phyloP scores from a whole-genome alignment of 1,140 invertebrate species.

The Ericerus pela region DNA sequence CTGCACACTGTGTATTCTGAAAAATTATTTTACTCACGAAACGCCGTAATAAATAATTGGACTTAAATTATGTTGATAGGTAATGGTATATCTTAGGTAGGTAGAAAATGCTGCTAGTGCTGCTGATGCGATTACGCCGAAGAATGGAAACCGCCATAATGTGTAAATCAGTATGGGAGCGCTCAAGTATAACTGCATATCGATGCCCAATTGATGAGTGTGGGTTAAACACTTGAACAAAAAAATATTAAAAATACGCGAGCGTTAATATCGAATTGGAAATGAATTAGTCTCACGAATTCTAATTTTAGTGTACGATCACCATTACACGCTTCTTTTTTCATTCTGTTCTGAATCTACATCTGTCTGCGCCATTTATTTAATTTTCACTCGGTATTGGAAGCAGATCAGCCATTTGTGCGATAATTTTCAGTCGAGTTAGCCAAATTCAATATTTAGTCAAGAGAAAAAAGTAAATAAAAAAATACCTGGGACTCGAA shows the following conservation, averaged over 20 bases:
- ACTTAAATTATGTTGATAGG: conserved; percentile 43
- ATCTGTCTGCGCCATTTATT: no score
- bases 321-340: no score
- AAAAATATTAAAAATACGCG: neutral
- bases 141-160: conserved; percentile 45
- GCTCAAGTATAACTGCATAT: conserved; percentile 59
- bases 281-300: neutral
- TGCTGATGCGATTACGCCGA: conserved; percentile 37
- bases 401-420: no score
- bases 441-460: no score
- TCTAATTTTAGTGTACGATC: no score
- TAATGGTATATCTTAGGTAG: conserved; percentile 44
- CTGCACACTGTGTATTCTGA: neutral
- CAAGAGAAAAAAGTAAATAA: no score
- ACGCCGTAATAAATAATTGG: conserved; percentile 57
- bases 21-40: conserved; percentile 41
- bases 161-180: conserved; percentile 49
- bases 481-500: no score
- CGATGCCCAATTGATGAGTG: conserved; percentile 58
- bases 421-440: no score
- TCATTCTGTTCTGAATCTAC: no score
- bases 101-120: conserved; percentile 43
- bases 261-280: neutral
- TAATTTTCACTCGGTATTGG: no score
- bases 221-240: conserved; percentile 46